Base-by-base conservation (phyloP, 2,113 vertebrate genomes). In the Nothocercus julius region DNA sequence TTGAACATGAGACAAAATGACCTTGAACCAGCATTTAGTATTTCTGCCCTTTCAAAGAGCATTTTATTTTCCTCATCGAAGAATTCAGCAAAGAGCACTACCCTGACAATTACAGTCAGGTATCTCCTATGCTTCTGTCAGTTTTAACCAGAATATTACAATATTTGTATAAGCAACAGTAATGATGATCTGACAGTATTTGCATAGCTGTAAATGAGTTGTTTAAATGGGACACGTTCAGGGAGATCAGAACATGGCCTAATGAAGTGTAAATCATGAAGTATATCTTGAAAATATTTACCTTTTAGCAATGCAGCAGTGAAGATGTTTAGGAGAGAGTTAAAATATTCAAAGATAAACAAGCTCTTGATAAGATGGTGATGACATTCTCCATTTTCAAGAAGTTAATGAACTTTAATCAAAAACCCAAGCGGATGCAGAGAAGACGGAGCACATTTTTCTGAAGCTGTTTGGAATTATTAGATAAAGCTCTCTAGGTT, bases 281-380 rank as follows among this genome's bases (percentile, higher is more conserved):
- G 68, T 30, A 53, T 11, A 66, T 28, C 77, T 59, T n/a, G 54
- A 78, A 90, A 83, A 76, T 36, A 66, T 85, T 89, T 95, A 15
- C 21, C 61, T 94, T 96, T 92, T 47, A 96, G 88, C 66, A 96
- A 18, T 89, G 74, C 27, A 95, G 70, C 64, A 97, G 64, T 38
- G 80, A 95, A 79, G 88, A 94, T 21, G 63, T 97, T 86, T 96
- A 95, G 77, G 85, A 90, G 70, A 69, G 74, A 85, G 36, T 85
- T 76, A 92, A 89, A 92, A 44, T 34, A 27, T 64, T 90, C 53
- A 79, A 76, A 80, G 68, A 82, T 11, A 95, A 93, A 91, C 15
- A 75, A 58, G 20, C 19, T 40, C 47, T 45, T 86, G 45, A 75
- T 61, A 76, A 81, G 64, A 85, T 72, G 51, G 83, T 78, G 34